Conservation (phyloP, 2,113 vertebrate genomes). For the Eidolon helvum region DNA sequence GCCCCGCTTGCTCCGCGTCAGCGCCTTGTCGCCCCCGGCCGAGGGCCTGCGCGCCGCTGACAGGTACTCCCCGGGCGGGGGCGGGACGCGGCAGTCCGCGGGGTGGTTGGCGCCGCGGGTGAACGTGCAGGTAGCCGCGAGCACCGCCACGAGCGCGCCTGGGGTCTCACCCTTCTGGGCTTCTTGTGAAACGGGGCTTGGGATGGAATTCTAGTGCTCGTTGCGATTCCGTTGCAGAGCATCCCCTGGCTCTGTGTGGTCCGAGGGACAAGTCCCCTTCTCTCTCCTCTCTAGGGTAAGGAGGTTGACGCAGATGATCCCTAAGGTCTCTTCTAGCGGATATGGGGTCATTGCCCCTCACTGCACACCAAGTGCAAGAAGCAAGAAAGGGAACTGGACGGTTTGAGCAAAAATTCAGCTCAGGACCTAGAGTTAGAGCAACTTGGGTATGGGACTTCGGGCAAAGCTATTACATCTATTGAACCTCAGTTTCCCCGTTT, state of each 20-base stretch:
- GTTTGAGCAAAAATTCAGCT: background rate
- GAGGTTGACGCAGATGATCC: background rate
- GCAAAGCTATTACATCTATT: background rate
- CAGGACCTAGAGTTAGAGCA: background rate
- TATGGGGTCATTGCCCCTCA: rapidly evolving
- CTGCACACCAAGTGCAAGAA: background rate
- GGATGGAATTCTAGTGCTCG: background rate
- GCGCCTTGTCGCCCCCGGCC: background rate
- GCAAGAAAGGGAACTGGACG: background rate
- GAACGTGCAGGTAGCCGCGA: background rate
- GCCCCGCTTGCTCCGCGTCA: background rate
- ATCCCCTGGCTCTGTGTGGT: background rate
- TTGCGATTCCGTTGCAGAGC: background rate
- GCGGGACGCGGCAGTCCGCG: background rate
- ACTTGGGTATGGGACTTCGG: background rate
- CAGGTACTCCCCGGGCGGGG: background rate
- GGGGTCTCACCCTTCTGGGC: background rate
- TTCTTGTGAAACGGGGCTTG: background rate
- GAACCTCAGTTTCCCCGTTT: background rate
- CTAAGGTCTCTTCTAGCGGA: background rate
- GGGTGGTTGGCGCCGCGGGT: background rate
- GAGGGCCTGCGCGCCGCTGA: background rate
- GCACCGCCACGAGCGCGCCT: rapidly evolving
- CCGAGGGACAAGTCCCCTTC: background rate
- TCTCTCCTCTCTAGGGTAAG: background rate